These are phyloP conservation scores for Brenthis daphne DNA, from an alignment of 2,888 invertebrate genomes.

Conservation along the genomic window DNA sequence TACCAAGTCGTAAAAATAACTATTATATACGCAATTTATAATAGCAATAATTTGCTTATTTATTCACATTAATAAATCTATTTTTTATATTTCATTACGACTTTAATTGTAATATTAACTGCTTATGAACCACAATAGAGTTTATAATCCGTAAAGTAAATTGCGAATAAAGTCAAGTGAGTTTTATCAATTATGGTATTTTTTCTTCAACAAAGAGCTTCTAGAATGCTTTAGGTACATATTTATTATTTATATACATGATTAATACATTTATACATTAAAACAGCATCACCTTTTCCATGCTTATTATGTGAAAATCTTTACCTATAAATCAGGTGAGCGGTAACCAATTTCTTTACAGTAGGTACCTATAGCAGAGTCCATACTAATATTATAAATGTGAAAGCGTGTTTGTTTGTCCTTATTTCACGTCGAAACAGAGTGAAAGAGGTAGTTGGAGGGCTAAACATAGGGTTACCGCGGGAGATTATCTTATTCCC, in stretches of 20 bases:
- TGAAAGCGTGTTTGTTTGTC: too few species aligned
- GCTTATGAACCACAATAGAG: constrained; percentile 34
- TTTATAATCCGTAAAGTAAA: constrained; percentile 36
- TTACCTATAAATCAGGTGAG: not conserved
- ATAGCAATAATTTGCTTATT: constrained; percentile 7
- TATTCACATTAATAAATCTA: constrained; percentile 10
- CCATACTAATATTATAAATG: too few species aligned
- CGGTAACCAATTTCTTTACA: not conserved
- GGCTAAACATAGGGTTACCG: too few species aligned
- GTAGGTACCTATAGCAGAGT: not conserved
- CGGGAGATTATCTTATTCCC: too few species aligned
- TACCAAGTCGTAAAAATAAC: not conserved
- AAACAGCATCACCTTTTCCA: not conserved
- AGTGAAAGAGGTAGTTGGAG: too few species aligned
- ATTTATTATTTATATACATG: constrained; percentile 7
- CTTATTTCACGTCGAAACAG: too few species aligned
- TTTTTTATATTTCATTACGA: constrained; percentile 24
- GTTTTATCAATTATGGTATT: constrained; percentile 14
- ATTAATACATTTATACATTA: too few species aligned
- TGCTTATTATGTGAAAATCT: constrained; percentile 3
- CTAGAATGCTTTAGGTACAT: not conserved
- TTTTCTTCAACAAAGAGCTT: not conserved
- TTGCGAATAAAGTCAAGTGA: constrained; percentile 21
- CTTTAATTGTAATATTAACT: constrained; percentile 31
- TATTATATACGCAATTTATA: constrained; percentile 7